A percentile compares a stretch with the other conserved stretches of the same genome.
phyloP scores from a whole-genome alignment of 1,140 invertebrate genomes.

The Plutomurus gul region DNA sequence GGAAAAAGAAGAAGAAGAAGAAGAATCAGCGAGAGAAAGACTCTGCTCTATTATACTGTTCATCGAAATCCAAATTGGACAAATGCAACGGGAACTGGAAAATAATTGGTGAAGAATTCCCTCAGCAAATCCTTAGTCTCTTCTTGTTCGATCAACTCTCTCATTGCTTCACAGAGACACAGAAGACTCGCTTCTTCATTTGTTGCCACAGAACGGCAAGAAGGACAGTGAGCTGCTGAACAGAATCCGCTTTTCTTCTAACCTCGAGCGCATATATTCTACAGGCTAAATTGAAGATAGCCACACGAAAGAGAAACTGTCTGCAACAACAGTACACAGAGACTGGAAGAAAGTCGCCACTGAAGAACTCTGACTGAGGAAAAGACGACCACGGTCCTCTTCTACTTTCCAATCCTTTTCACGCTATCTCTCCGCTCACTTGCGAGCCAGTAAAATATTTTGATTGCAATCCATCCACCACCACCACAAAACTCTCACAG shows the following conservation, averaged over 20 bases:
- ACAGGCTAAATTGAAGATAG: too few species aligned
- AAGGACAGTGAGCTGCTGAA: too few species aligned
- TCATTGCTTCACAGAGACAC: not conserved
- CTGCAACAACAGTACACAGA: too few species aligned
- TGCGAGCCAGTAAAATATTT: slow-evolving; percentile 19
- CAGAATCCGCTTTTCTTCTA: too few species aligned
- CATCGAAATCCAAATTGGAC: slow-evolving; percentile 21
- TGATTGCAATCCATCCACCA: not conserved
- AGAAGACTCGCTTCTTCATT: too few species aligned
- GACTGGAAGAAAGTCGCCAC: too few species aligned
- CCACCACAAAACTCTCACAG: not conserved
- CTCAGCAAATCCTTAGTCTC: not conserved
- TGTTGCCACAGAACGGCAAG: too few species aligned
- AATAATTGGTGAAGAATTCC: slow-evolving; percentile 18
- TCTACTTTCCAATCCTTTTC: not conserved
- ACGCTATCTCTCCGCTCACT: not conserved
- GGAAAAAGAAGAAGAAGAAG: not conserved
- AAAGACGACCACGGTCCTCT: too few species aligned
- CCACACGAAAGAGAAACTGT: too few species aligned
- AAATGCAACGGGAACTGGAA: slow-evolving; percentile 8
- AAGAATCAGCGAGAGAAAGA: not conserved
- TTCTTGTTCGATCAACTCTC: not conserved
- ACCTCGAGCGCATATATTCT: too few species aligned
- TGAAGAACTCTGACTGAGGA: too few species aligned
- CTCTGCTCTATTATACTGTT: not conserved